These are phyloP conservation scores for Agrotis exclamationis DNA, from an alignment of 2,888 invertebrate species.

Conservation along the genomic window DNA sequence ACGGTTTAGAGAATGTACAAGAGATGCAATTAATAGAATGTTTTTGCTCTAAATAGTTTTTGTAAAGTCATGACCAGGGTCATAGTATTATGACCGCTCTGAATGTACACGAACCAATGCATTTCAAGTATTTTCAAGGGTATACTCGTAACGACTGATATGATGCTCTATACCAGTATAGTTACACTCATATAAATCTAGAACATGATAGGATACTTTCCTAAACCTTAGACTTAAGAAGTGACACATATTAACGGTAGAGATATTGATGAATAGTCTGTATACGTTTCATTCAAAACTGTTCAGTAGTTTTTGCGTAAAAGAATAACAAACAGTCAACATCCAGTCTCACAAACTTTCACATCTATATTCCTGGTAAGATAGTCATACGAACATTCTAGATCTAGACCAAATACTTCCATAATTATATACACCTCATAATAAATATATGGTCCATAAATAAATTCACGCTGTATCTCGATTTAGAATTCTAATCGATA, in stretches of 20 bases:
- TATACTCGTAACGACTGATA: neutral
- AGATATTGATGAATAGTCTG: neutral
- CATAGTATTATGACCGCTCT: slow-evolving; percentile 11
- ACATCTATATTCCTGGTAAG: too few relatives aligned
- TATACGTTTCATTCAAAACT: too few relatives aligned
- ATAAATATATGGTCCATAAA: neutral
- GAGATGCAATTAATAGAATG: neutral
- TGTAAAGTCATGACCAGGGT: slow-evolving; percentile 10
- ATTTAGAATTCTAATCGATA: slow-evolving; percentile 23
- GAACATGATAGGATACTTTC: neutral
- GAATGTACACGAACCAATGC: slow-evolving; percentile 8
- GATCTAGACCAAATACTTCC: too few relatives aligned
- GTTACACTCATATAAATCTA: neutral
- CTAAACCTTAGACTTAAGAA: neutral
- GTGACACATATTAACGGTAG: neutral
- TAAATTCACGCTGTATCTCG: neutral
- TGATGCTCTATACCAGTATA: neutral
- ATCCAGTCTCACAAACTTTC: too few relatives aligned
- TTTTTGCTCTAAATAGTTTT: slow-evolving; percentile 19
- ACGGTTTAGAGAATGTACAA: slow-evolving; percentile 10
- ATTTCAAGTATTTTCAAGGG: slow-evolving; percentile 3
- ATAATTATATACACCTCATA: neutral
- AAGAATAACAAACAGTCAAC: too few relatives aligned
- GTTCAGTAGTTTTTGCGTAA: too few relatives aligned
- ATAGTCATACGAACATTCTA: neutral